phyloP scores from a whole-genome alignment of 2,888 invertebrate genomes.

The Drosophila prolongata region DNA sequence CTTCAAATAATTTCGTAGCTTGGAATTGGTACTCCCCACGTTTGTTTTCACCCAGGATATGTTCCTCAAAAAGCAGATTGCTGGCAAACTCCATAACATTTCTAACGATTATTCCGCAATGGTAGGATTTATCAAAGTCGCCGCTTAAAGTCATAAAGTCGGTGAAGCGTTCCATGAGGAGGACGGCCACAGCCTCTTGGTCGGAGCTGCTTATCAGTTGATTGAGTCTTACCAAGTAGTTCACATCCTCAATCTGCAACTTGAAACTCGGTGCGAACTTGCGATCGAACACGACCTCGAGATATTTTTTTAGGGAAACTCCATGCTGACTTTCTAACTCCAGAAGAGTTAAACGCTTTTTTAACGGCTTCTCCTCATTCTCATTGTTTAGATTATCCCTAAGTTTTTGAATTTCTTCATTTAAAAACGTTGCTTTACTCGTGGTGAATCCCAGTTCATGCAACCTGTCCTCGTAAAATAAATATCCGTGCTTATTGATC shows the following conservation, averaged over 20 bases:
- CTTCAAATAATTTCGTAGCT: background rate
- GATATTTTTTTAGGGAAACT: no score
- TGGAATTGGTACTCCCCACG: background rate
- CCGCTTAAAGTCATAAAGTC: no score
- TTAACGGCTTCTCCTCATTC: background rate
- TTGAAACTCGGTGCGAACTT: background rate
- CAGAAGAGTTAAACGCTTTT: no score
- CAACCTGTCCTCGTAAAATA: no score
- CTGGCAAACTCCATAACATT: background rate
- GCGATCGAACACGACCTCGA: background rate
- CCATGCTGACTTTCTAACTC: no score
- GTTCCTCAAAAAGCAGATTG: background rate
- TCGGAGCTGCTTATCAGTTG: background rate
- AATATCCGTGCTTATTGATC: no score
- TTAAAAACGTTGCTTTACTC: background rate
- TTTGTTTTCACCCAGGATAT: background rate
- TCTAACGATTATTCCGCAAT: background rate
- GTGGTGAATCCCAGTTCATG: no score
- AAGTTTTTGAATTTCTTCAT: background rate
- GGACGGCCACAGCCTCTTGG: background rate
- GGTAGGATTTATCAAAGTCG: no score
- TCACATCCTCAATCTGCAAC: constrained; percentile 1
- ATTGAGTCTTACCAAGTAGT: background rate
- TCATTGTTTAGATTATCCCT: background rate
- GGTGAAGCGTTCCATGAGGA: background rate